Evolutionary conservation across 2,797 vertebrate species (phyloP).

Genomic region (Cynopterus sphinx): DNA sequence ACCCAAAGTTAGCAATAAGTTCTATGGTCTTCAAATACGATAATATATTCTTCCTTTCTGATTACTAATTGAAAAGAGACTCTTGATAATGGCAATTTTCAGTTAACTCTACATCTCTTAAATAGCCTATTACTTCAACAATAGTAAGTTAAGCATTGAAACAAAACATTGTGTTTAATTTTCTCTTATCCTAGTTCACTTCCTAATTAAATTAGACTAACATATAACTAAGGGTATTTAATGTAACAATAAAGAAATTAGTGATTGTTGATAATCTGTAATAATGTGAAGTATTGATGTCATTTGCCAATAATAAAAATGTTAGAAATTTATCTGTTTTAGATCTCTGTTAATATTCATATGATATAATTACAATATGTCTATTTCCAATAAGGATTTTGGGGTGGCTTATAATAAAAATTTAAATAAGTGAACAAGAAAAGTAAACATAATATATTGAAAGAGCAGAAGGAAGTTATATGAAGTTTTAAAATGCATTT

Average conservation of each 20-base stretch:
- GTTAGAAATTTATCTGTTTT: neutral
- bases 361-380: neutral
- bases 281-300: neutral
- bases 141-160: constrained; percentile 68
- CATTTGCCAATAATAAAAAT: neutral
- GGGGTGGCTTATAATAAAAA: neutral
- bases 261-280: constrained; percentile 27
- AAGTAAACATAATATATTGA: neutral
- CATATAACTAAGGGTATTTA: constrained; percentile 41
- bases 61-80: constrained; percentile 85
- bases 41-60: constrained; percentile 51
- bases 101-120: constrained; percentile 87
- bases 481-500: constrained; percentile 11
- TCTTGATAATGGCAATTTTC: constrained; percentile 73
- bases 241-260: constrained; percentile 8
- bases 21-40: constrained; percentile 32
- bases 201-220: constrained; percentile 53
- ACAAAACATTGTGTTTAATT: constrained; percentile 78
- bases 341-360: neutral
- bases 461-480: neutral
- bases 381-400: neutral
- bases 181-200: constrained; percentile 69
- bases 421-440: neutral
- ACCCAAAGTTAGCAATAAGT: neutral
- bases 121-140: constrained; percentile 83